Evolutionary conservation across 2,888 invertebrate genomes (phyloP).

Genomic region (Drosophila cognata): DNA sequence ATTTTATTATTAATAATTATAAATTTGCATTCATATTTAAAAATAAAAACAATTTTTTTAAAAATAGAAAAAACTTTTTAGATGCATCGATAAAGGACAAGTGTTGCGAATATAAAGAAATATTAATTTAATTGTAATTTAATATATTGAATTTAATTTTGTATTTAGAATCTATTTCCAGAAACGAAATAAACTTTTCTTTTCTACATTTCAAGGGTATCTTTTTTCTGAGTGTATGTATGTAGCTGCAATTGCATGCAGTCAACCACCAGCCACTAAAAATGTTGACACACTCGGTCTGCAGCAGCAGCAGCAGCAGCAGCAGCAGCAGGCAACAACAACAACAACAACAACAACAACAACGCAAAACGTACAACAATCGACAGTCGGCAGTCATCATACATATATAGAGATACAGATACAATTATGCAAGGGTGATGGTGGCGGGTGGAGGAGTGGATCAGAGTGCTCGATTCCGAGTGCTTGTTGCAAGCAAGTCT

Average conservation of each 20-base stretch:
- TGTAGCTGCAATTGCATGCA: slow-evolving; percentile 63
- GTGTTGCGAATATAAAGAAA: neutral
- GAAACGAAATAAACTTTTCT: neutral
- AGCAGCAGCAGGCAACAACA: slow-evolving; percentile 11
- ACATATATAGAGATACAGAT: slow-evolving; percentile 33
- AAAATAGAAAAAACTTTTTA: neutral
- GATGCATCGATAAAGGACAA: neutral
- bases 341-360: slow-evolving; percentile 5
- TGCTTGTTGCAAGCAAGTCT: slow-evolving; percentile 47
- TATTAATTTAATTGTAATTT: neutral
- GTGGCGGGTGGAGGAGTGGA: neutral
- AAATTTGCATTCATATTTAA: neutral
- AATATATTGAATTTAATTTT: neutral
- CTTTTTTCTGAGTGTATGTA: neutral
- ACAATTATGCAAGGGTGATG: slow-evolving; percentile 27
- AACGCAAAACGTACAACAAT: slow-evolving; percentile 20
- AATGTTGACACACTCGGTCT: slow-evolving; percentile 75
- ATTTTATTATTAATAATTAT: neutral
- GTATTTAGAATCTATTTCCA: neutral
- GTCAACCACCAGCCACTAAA: slow-evolving; percentile 78
- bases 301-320: slow-evolving; percentile 27
- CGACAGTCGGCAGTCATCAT: slow-evolving; percentile 23
- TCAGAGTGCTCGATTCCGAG: slow-evolving; percentile 21
- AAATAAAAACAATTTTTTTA: neutral
- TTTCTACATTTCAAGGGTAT: neutral